Conservation (phyloP, 2,888 invertebrate species). For the Parelbella ahira region DNA sequence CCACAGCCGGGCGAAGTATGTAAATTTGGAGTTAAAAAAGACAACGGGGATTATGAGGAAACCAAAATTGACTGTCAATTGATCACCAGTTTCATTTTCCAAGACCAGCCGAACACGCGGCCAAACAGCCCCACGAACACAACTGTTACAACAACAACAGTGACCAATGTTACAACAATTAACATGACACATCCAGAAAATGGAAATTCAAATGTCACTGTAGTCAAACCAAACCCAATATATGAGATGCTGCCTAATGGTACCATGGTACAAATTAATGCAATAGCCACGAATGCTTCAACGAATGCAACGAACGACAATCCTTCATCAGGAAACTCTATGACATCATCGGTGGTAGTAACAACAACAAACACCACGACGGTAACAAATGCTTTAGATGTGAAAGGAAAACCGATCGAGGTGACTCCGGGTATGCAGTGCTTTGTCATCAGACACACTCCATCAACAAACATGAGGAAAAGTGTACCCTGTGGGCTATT, state of each 20-base stretch:
- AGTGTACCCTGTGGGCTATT: constrained; percentile 58
- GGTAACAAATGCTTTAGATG: constrained; percentile 60
- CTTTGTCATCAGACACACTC: constrained; percentile 52
- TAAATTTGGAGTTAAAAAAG: constrained; percentile 62
- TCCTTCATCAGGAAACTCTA: constrained; percentile 33
- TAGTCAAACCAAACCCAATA: constrained; percentile 33
- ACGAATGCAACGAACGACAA: constrained; percentile 35
- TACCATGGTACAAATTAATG: constrained; percentile 52
- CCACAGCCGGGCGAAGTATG: constrained; percentile 60
- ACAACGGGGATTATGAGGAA: constrained; percentile 67
- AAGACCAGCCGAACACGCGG: constrained; percentile 42
- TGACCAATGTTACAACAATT: constrained; percentile 58
- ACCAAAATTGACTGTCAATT: constrained; percentile 66
- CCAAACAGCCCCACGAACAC: constrained; percentile 42
- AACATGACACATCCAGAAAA: constrained; percentile 42
- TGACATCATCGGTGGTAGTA: constrained; percentile 47
- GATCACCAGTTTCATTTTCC: constrained; percentile 61
- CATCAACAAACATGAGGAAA: constrained; percentile 50
- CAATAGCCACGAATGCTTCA: constrained; percentile 39
- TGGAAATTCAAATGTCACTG: constrained; percentile 30
- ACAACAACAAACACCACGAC: constrained; percentile 60
- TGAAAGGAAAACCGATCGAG: constrained; percentile 59
- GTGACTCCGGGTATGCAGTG: constrained; percentile 69
- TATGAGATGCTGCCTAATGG: constrained; percentile 60
- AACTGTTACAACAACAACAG: constrained; percentile 50